These are phyloP conservation scores for Adelognathus sp. DNA, from an alignment of 2,888 invertebrate genomes.

Conservation along the genomic window DNA sequence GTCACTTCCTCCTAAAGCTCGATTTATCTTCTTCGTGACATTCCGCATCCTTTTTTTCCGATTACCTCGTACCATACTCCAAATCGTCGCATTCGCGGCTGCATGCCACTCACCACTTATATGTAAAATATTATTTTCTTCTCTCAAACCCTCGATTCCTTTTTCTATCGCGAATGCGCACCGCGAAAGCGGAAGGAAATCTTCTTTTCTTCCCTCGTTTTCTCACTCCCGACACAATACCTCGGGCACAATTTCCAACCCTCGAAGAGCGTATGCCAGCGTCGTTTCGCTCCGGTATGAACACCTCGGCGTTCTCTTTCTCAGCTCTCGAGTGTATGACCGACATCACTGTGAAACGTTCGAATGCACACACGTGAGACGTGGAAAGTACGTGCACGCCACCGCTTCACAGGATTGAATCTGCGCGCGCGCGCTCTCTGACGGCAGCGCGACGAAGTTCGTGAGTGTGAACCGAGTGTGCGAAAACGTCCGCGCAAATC, in stretches of 20 bases:
- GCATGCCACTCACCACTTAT: neutral
- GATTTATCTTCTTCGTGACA: no score
- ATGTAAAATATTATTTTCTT: neutral
- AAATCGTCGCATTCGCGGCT: neutral
- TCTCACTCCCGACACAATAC: slow-evolving; percentile 23
- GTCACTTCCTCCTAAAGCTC: no score
- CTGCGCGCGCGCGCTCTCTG: slow-evolving; percentile 26
- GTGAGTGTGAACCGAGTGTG: slow-evolving; percentile 2
- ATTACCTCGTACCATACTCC: no score
- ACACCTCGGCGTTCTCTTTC: neutral
- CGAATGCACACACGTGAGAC: no score
- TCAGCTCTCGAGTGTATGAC: neutral
- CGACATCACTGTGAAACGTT: no score
- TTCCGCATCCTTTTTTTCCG: no score
- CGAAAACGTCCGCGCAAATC: slow-evolving; percentile 15
- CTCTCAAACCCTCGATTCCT: neutral
- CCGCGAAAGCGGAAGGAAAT: slow-evolving; percentile 40
- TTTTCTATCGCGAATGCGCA: slow-evolving; percentile 17
- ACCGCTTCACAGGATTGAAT: neutral
- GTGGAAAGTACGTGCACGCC: no score
- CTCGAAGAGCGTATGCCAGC: neutral
- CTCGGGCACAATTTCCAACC: slow-evolving; percentile 9
- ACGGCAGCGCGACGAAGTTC: slow-evolving; percentile 26
- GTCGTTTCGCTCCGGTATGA: neutral
- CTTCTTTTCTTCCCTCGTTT: slow-evolving; percentile 17